Base-by-base conservation (phyloP, 2,113 vertebrate species). In the Saccopteryx bilineata region DNA sequence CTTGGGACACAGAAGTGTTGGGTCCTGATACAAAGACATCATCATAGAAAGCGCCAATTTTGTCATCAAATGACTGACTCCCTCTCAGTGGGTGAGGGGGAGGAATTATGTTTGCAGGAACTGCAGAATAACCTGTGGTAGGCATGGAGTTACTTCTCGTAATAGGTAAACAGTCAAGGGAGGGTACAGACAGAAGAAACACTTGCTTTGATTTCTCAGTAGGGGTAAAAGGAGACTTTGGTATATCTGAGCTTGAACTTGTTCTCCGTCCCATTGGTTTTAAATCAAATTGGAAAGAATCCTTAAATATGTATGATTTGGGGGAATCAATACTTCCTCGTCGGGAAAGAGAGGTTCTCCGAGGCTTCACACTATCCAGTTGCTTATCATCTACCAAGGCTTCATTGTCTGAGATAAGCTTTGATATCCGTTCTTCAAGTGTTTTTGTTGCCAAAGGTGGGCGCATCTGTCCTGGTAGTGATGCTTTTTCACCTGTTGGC, bases 101-200 rank as follows among this genome's bases (percentile, higher is more conserved):
- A 90, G 99, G 98, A 78, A 99, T 97, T 60, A 99, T 97, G 87
- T 98, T 99, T 26, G 99, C 97, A 46, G 99, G 99, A 95, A 99
- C 97, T 88, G 99, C 98, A 33, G 99, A 99, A 87, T 99, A 99
- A 79, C 99, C 99, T 31, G 99, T 99, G 83, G 99, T 99, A 10
- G 99, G 99, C 99, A 99, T 99, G 26, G 99, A 99, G 98, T 99
- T 99, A 97, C 99, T 99, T 98, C 99, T 99, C 21, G 99, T 99
- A 84, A 99, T 99, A 94, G 99, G 99, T 97, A 99, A 99, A 98
- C 99, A 99, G 96, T 99, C 99, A 96, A 99, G 99, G 89, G 99
- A 98, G 7, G 99, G 99, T 63, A 99, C 99, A 12, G 99, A 99
- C 84, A 99, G 98, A 95, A 99, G 99, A 96, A 99, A 99, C 96